Conservation (phyloP, 1,140 invertebrate genomes). For the Drosophila ficusphila region DNA sequence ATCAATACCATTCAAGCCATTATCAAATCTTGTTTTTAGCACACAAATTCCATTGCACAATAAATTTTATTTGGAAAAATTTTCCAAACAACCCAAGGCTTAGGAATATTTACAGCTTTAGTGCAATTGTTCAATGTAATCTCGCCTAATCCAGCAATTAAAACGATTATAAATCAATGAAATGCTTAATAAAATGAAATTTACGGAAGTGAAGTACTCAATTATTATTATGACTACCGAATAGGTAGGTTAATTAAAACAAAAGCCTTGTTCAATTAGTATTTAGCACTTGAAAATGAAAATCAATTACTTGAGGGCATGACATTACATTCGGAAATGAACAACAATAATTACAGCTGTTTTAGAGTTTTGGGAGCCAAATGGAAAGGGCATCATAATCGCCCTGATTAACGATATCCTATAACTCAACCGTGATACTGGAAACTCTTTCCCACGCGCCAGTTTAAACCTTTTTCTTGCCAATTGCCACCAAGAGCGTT, state of each 20-base stretch:
- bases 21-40: no score
- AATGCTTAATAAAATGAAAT: conserved; percentile 12
- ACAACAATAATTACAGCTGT: not conserved
- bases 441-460: not conserved
- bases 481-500: conserved; percentile 42
- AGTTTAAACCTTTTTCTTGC: conserved; percentile 2
- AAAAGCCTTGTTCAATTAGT: not conserved
- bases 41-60: no score
- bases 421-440: conserved; percentile 31
- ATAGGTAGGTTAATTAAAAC: conserved; percentile 19
- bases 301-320: not conserved
- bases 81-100: no score
- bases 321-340: not conserved
- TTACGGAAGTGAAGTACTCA: conserved; percentile 6
- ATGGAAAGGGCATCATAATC: conserved; percentile 21
- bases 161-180: conserved; percentile 13
- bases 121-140: no score
- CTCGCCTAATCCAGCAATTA: not conserved
- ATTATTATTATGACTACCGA: not conserved
- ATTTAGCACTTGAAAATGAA: not conserved
- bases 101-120: no score
- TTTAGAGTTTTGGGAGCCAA: conserved; percentile 14
- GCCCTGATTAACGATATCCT: conserved; percentile 37
- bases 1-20: no score
- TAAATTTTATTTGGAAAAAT: no score